Evolutionary conservation across 2,113 vertebrate genomes (phyloP).

Genomic region (Paramisgurnus dabryanus): DNA sequence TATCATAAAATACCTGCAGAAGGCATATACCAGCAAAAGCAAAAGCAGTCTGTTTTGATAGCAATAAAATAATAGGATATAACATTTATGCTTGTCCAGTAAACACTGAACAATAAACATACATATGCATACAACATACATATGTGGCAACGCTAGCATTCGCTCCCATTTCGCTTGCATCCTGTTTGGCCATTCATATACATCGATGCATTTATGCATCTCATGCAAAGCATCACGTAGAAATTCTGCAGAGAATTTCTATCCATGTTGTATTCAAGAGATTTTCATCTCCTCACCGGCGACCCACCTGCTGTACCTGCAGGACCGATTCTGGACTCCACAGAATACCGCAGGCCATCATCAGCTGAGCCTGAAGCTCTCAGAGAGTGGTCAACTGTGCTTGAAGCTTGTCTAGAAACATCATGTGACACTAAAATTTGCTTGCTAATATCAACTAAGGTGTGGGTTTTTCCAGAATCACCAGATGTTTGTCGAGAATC

Average conservation of each 20-base stretch:
- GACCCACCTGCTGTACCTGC: slow-evolving; percentile 64
- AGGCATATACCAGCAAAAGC: slow-evolving; percentile 3
- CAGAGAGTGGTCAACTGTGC: background rate
- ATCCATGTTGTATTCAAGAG: background rate
- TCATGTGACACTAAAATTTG: too few species aligned
- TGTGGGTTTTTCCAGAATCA: slow-evolving; percentile 3
- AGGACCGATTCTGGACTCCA: slow-evolving; percentile 49
- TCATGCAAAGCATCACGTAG: slow-evolving; percentile 47
- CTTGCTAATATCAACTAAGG: too few species aligned
- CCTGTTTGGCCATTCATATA: background rate
- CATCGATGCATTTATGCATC: slow-evolving; percentile 15
- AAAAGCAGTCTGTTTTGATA: too few species aligned
- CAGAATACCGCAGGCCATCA: slow-evolving; percentile 48
- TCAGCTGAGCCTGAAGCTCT: slow-evolving; percentile 51
- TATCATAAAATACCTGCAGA: slow-evolving; percentile 6
- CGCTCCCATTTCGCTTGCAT: background rate
- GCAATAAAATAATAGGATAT: background rate
- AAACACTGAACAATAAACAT: background rate
- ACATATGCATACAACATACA: slow-evolving; percentile 20
- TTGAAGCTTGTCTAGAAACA: slow-evolving; percentile 24
- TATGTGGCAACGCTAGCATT: background rate
- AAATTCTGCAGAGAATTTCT: slow-evolving; percentile 32
- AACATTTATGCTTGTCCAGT: background rate
- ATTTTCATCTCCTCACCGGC: slow-evolving; percentile 2
- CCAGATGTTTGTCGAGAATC: slow-evolving; percentile 21